Percentiles rank a stretch among this genome's conserved stretches.
Conservation (phyloP, 2,888 invertebrate genomes). For the Agelastica alni region DNA sequence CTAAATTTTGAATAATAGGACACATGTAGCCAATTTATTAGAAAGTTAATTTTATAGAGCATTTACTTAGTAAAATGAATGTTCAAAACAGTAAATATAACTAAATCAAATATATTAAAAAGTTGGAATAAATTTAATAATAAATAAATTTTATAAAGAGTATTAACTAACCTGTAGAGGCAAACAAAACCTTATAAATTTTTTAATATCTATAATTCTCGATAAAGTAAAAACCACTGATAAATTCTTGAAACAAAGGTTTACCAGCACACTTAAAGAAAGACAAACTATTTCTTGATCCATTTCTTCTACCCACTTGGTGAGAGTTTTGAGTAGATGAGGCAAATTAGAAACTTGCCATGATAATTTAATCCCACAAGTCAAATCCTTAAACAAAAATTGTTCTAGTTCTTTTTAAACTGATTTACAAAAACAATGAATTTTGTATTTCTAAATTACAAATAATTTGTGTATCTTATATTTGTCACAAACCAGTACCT, state of each 20-base stretch:
- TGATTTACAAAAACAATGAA: not conserved
- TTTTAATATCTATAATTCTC: constrained; percentile 72
- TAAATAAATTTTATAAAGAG: no score
- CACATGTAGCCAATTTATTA: no score
- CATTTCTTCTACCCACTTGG: constrained; percentile 66
- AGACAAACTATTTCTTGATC: constrained; percentile 59
- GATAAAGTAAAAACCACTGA: constrained; percentile 74
- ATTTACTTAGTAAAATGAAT: no score
- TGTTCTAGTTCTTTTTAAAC: not conserved
- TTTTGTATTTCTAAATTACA: no score
- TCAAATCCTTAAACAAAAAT: constrained; percentile 65
- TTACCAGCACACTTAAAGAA: constrained; percentile 73
- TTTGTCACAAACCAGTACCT: no score
- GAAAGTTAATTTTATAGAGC: no score
- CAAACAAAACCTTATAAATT: constrained; percentile 66
- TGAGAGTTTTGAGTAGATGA: constrained; percentile 68
- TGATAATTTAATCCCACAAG: constrained; percentile 76
- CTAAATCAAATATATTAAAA: no score
- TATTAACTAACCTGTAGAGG: constrained; percentile 64
- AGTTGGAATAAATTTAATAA: no score
- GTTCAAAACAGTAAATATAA: no score
- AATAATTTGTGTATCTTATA: no score
- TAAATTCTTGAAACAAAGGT: constrained; percentile 78
- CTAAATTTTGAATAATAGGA: no score
- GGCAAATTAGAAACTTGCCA: constrained; percentile 81